These are phyloP conservation scores for Mystacornis crossleyi DNA, from an alignment of 2,113 vertebrate species.

Conservation along the genomic window DNA sequence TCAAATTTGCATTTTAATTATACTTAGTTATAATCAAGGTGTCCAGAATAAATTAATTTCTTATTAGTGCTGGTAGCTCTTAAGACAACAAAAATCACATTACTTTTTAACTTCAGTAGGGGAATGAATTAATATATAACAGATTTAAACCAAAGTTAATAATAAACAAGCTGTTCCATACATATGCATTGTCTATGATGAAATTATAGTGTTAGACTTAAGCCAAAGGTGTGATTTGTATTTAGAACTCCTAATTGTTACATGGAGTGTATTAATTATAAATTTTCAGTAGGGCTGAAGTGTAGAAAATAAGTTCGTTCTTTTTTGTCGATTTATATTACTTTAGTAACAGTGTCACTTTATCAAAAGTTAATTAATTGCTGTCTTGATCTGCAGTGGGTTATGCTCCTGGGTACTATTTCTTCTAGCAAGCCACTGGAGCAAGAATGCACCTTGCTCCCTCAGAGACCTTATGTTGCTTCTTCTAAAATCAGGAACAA, in stretches of 20 bases:
- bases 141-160: neutral
- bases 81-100: neutral
- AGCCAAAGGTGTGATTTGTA: neutral
- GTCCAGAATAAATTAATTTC: neutral
- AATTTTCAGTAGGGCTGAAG: neutral
- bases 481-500: neutral
- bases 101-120: neutral
- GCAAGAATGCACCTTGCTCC: neutral
- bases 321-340: neutral
- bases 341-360: neutral
- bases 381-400: neutral
- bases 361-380: neutral
- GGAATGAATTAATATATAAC: neutral
- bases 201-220: neutral
- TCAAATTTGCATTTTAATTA: neutral
- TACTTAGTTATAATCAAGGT: neutral
- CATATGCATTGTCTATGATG: neutral
- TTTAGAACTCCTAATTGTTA: neutral
- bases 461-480: neutral
- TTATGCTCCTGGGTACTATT: neutral
- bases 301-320: neutral
- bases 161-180: neutral
- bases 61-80: neutral
- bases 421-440: neutral
- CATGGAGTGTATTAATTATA: neutral